phyloP scores from a whole-genome alignment of 2,113 vertebrate genomes.

The Salvelinus alpinus region DNA sequence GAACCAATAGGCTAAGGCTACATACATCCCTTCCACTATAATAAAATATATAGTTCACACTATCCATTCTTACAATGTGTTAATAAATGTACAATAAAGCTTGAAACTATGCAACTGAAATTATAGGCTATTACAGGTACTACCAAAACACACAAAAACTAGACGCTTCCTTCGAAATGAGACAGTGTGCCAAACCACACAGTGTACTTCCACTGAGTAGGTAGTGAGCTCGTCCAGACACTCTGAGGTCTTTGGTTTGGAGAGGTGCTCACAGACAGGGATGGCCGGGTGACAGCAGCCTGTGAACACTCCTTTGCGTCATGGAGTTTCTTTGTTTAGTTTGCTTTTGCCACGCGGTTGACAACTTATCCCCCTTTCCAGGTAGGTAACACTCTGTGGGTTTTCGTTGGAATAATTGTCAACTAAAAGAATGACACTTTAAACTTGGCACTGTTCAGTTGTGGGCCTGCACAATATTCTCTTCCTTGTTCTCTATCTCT shows the following conservation, averaged over 20 bases:
- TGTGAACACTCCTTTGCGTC: conserved; percentile 45
- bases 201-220: not conserved
- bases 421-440: not conserved
- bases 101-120: no score
- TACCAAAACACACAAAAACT: no score
- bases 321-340: conserved; percentile 37
- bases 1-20: not conserved
- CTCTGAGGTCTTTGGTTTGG: not conserved
- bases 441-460: not conserved
- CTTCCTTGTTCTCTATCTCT: not conserved
- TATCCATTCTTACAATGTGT: no score
- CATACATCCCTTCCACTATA: no score
- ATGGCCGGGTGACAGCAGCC: conserved; percentile 28
- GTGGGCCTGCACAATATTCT: not conserved
- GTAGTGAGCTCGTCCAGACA: not conserved
- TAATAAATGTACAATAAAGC: no score
- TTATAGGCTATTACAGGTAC: no score
- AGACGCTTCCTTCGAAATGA: no score
- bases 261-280: conserved; percentile 38
- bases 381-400: not conserved
- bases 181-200: not conserved
- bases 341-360: conserved; percentile 49
- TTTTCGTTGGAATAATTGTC: not conserved
- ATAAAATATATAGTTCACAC: no score
- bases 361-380: conserved; percentile 36